Percentiles rank a stretch among this genome's conserved stretches.
Conservation (phyloP, 2,113 vertebrate species). For the Antechinus flavipes region DNA sequence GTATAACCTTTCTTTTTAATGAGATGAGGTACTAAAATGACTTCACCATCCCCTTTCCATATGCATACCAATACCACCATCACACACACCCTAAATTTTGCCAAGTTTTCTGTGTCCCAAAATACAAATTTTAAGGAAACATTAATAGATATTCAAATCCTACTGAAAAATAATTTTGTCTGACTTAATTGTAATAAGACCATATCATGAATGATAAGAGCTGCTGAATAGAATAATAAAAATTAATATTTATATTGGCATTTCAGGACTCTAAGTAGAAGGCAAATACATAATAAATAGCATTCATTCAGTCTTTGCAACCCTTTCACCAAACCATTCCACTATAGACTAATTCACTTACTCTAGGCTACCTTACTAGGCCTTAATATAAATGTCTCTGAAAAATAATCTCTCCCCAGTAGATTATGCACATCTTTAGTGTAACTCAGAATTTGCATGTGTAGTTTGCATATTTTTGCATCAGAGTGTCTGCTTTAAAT, state of each 20-base stretch:
- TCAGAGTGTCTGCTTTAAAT: slow-evolving; percentile 87
- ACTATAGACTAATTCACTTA: slow-evolving; percentile 79
- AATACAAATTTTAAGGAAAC: slow-evolving; percentile 74
- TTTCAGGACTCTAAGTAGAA: slow-evolving; percentile 83
- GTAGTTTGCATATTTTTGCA: slow-evolving; percentile 90
- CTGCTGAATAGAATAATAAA: slow-evolving; percentile 82
- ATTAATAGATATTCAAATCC: slow-evolving; percentile 68
- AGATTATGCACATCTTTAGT: slow-evolving; percentile 83
- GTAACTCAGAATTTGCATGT: slow-evolving; percentile 89
- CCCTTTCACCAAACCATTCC: slow-evolving; percentile 70
- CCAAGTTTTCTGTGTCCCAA: slow-evolving; percentile 61
- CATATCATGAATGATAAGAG: slow-evolving; percentile 78
- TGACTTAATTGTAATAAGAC: slow-evolving; percentile 79
- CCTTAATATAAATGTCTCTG: slow-evolving; percentile 80
- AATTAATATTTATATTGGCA: slow-evolving; percentile 86
- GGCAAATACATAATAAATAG: slow-evolving; percentile 82
- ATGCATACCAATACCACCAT: neutral
- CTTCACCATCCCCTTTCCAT: slow-evolving; percentile 35
- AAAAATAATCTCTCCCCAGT: slow-evolving; percentile 79
- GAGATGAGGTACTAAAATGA: slow-evolving; percentile 72
- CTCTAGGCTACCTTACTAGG: slow-evolving; percentile 71
- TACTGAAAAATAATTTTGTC: slow-evolving; percentile 77
- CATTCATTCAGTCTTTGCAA: slow-evolving; percentile 68
- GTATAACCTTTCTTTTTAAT: slow-evolving; percentile 73
- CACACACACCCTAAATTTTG: slow-evolving; percentile 69